phyloP scores from a whole-genome alignment of 2,113 vertebrate species.

The Erpornis zantholeuca region DNA sequence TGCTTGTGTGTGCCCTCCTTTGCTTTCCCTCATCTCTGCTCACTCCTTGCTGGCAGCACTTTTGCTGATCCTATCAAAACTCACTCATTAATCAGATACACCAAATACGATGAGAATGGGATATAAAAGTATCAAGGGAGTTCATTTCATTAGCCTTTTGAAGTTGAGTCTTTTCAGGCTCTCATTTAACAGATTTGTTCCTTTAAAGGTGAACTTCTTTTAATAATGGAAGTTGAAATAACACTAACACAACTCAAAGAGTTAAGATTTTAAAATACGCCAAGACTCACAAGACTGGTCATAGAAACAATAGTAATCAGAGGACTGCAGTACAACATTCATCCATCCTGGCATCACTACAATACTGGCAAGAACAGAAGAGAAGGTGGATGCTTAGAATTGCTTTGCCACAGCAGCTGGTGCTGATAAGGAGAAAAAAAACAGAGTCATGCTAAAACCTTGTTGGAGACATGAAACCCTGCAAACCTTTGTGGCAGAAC shows the following conservation, averaged over 20 bases:
- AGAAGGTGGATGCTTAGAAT: neutral
- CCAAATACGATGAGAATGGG: neutral
- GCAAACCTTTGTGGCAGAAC: neutral
- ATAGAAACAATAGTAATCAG: neutral
- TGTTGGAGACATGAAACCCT: neutral
- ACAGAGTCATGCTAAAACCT: neutral
- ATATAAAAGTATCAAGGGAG: neutral
- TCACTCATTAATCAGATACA: neutral
- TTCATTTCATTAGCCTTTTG: neutral
- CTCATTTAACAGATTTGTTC: neutral
- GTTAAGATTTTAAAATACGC: neutral
- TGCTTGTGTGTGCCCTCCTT: constrained; percentile 6
- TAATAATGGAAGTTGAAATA: neutral
- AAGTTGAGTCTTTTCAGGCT: neutral
- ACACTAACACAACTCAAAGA: neutral
- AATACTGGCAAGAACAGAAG: neutral
- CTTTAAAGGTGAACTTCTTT: neutral
- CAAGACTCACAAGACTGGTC: neutral
- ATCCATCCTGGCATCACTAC: neutral
- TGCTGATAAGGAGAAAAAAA: neutral
- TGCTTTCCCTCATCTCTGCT: neutral
- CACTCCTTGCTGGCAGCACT: constrained; percentile 14
- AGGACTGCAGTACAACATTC: neutral
- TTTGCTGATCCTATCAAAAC: neutral
- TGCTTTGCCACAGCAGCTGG: neutral